Evolutionary conservation across 2,113 vertebrate species (phyloP).

Genomic region (Micronisus gabar): DNA sequence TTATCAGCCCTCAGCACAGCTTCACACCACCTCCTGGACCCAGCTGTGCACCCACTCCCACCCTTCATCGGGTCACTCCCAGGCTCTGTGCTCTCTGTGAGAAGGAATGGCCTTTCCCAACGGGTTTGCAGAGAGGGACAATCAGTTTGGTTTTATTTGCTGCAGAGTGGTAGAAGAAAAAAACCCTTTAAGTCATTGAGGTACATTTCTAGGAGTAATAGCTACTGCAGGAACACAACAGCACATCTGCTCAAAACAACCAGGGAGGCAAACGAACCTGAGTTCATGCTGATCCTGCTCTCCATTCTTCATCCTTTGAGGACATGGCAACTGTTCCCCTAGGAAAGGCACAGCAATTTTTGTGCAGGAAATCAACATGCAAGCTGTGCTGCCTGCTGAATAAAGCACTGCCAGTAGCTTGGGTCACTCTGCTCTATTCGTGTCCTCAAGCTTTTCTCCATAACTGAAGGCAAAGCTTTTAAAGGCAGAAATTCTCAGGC

Average conservation of each 20-base stretch:
- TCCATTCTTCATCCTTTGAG: not conserved
- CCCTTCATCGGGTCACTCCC: not conserved
- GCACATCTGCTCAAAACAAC: not conserved
- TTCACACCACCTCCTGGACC: not conserved
- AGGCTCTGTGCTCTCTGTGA: not conserved
- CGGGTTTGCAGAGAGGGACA: not conserved
- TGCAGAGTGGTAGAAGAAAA: not conserved
- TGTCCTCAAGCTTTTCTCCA: not conserved
- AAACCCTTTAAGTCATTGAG: no score
- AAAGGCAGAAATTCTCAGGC: not conserved
- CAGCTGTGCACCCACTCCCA: no score
- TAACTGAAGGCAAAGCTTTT: not conserved
- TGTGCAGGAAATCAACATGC: not conserved
- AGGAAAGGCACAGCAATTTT: not conserved
- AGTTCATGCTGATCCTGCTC: not conserved
- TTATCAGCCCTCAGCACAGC: not conserved
- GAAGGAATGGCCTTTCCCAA: not conserved
- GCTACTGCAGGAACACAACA: not conserved
- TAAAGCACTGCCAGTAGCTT: not conserved
- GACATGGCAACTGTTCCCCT: not conserved
- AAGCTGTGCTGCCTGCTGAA: not conserved
- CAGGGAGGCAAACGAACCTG: not conserved
- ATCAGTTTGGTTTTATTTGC: not conserved
- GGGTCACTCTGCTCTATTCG: rapidly evolving
- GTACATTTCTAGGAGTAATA: not conserved